phyloP scores from a whole-genome alignment of 2,797 vertebrate genomes.

The Carduelis carduelis region DNA sequence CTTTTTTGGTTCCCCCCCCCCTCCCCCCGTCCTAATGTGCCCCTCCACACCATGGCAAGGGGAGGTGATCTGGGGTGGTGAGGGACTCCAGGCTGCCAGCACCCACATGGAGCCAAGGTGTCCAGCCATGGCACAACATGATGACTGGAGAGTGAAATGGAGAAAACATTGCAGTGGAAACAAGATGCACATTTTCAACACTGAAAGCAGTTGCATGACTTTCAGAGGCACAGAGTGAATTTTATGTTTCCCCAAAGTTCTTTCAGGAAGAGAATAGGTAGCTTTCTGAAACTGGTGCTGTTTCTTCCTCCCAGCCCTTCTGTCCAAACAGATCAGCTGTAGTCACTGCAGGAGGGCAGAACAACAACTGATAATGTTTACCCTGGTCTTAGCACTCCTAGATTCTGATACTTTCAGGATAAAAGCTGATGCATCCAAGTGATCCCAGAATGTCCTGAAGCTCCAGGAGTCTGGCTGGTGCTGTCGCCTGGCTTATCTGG shows the following conservation, averaged over 20 bases:
- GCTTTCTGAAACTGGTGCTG: neutral
- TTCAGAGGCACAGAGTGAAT: neutral
- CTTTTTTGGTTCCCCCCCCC: too few species aligned
- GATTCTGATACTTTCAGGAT: neutral
- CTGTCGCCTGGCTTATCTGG: neutral
- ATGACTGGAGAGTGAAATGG: neutral
- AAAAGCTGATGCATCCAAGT: neutral
- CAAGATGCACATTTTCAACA: neutral
- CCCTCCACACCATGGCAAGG: accelerated
- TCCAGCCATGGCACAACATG: neutral
- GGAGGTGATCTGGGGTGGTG: neutral
- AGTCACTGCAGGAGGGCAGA: neutral
- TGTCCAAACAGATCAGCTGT: neutral
- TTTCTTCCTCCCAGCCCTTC: neutral
- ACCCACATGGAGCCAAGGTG: neutral
- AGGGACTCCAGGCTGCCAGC: neutral
- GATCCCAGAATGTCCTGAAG: neutral
- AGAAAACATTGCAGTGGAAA: neutral
- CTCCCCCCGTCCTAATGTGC: neutral
- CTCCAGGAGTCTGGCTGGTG: neutral
- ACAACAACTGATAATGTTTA: neutral
- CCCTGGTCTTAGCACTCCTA: neutral
- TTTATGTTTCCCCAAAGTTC: neutral
- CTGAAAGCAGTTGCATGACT: neutral
- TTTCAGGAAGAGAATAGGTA: neutral